Base-by-base conservation (phyloP, 2,797 vertebrate genomes). In the Poecilia gillii region DNA sequence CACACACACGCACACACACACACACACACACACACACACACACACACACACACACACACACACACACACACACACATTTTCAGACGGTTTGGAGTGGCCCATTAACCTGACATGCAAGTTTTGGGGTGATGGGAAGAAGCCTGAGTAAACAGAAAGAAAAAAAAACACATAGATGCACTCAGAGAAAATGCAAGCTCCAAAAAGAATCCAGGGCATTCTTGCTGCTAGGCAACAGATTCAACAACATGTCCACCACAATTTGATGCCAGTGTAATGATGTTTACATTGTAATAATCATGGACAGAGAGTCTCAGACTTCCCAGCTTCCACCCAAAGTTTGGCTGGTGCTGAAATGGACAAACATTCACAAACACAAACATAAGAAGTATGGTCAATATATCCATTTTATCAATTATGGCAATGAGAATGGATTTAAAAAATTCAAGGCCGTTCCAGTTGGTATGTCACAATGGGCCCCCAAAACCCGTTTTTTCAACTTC, bases 101-200 rank as follows among this genome's bases (percentile, higher is more conserved):
- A 6, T 70, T 70, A 70, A 70, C 41, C 66, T 43, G 66, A n/a
- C 66, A 70, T 70, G 64, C 36, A 68, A 39, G 62, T 68, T 68
- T 68, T 68, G 36, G 64, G 64, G 12, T 68, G 36, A 23, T 41
- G 33, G 64, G 39, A 70, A 45, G 66, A 45, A n/a, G 41, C 66
- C 66, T 14, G 25, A 70, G 23, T n/a, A 45, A 70, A 12, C 25
- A n/a, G 39, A 64, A 25, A 25, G 28, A 33, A 33, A 57, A 13
- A 28, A 70, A 70, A 43, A 43, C 41, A 11, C 64, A 39, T 36
- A 11, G 8, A 25, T 39, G 8, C 20, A 25, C 36, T 41, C 1
- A 6, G 66, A 70, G 66, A n/a, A 70, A 70, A 70, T 70, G 11
- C 66, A 70, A 70, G 41, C 66, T 70, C 66, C 39, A 70, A 41